Evolutionary conservation across 2,797 vertebrate species (phyloP).

Genomic region (Lepilemur septentrionalis): DNA sequence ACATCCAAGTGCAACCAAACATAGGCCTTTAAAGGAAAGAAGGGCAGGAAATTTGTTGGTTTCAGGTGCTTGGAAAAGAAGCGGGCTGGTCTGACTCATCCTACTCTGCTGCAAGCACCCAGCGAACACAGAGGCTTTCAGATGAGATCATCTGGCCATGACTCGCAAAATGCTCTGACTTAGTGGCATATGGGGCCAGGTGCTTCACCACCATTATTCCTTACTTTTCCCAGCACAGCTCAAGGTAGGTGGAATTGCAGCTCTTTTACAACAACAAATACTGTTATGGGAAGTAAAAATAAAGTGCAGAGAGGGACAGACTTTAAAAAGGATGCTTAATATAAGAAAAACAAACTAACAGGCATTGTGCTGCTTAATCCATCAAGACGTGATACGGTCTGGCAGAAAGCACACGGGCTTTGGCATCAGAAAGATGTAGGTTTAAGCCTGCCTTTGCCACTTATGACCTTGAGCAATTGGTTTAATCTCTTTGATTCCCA

Average conservation of each 20-base stretch:
- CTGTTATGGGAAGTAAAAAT: background rate
- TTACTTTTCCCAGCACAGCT: background rate
- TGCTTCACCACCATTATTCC: background rate
- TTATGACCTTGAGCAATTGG: background rate
- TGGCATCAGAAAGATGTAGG: background rate
- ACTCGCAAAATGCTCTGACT: background rate
- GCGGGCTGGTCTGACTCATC: constrained; percentile 7
- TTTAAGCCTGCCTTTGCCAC: background rate
- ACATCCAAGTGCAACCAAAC: background rate
- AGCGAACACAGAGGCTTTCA: background rate
- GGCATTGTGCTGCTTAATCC: background rate
- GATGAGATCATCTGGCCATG: background rate
- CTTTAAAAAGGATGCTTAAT: background rate
- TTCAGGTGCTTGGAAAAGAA: constrained; percentile 2
- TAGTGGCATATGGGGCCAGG: background rate
- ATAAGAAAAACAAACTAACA: background rate
- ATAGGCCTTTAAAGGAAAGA: background rate
- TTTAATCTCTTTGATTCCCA: background rate
- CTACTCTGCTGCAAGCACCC: background rate
- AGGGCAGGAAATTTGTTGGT: background rate
- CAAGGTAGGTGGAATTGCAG: background rate
- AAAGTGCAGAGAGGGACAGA: background rate
- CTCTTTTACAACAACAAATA: background rate
- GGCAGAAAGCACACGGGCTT: background rate
- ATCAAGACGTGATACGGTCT: rapidly evolving